A percentile compares a stretch with the other conserved stretches of the same genome.
Evolutionary conservation across 1,140 invertebrate genomes (phyloP).

Genomic region (Apocrypta bakeri): DNA sequence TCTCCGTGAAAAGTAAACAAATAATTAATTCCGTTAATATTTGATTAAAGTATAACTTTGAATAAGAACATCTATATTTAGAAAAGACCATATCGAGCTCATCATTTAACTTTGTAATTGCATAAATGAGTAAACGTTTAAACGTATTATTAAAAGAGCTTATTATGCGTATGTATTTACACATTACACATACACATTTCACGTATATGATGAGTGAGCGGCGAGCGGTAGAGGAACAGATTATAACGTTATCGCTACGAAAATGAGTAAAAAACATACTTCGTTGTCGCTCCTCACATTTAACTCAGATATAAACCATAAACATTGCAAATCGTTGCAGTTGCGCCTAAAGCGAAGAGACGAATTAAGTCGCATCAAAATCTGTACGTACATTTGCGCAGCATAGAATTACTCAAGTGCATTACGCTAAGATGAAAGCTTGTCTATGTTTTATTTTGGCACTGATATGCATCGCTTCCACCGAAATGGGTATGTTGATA

Average conservation of each 20-base stretch:
- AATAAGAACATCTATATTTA: too few relatives aligned
- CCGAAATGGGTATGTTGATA: conserved; percentile 6
- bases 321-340: not conserved
- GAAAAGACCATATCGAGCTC: too few relatives aligned
- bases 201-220: too few relatives aligned
- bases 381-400: not conserved
- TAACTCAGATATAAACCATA: conserved; percentile 9
- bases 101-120: too few relatives aligned
- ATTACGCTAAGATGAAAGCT: conserved; percentile 23
- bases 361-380: not conserved
- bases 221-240: too few relatives aligned
- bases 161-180: too few relatives aligned
- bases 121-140: too few relatives aligned
- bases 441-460: not conserved
- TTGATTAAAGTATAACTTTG: too few relatives aligned
- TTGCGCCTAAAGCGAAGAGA: not conserved
- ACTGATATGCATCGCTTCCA: not conserved
- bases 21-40: too few relatives aligned
- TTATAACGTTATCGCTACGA: conserved; percentile 17
- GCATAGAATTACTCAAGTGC: not conserved
- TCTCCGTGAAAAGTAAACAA: too few relatives aligned
- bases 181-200: too few relatives aligned
- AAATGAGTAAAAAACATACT: conserved; percentile 10
- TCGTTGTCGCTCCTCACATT: not conserved
- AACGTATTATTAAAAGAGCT: too few relatives aligned